Evolutionary conservation across 1,140 invertebrate genomes (phyloP), one percentile per base, ranked within the genome.

Genomic region (Radopholus similis): DNA sequence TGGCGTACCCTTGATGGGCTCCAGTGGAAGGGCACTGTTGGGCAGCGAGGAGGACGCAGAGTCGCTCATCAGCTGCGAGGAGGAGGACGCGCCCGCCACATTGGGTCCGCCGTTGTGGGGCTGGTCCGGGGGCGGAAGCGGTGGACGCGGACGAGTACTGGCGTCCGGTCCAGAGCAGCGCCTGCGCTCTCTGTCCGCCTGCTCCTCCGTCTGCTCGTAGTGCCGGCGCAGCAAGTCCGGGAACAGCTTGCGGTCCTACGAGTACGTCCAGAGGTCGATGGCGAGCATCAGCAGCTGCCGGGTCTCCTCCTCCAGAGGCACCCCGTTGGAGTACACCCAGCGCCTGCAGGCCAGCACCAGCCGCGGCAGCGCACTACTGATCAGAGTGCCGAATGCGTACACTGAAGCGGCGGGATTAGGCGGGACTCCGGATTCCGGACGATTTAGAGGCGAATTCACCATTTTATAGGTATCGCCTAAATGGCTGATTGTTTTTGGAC

Each of bases 201-300:
- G 28, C n/a, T 59, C 51, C 38, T 68, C 64, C 13, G 42, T 35
- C 21, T 58, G 18, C 15, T 44, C 23, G 26, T 68, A 68, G 32
- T 64, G 40, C 23, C 60, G 35, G 2, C 21, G 23, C 30, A 68
- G 28, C 40, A 57, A 68, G 32, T 68, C 66, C 13, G 66, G 66
- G n/a, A 68, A 68, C 2, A 66, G 38, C 26, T 68, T 51, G 44
- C 15, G 15, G 30, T 68, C 66, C 66, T 59, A 68, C 9, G 66
- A 68, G 35, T 68, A 68, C 15, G 66, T 68, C 66, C 66, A 68
- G 2, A 68, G 54, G 44, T 68, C 66, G 4, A 68, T 55, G 53
- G 64, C 66, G 58, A 30, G 26, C 32, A 68, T 68, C 21, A 66
- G 38, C 30, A 66, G 53, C 18, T 21, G 32, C 42, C 65, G 62